Percentiles rank a stretch among this genome's conserved stretches.
phyloP scores from a whole-genome alignment of 1,140 invertebrate genomes.

The Gryllus bimaculatus region DNA sequence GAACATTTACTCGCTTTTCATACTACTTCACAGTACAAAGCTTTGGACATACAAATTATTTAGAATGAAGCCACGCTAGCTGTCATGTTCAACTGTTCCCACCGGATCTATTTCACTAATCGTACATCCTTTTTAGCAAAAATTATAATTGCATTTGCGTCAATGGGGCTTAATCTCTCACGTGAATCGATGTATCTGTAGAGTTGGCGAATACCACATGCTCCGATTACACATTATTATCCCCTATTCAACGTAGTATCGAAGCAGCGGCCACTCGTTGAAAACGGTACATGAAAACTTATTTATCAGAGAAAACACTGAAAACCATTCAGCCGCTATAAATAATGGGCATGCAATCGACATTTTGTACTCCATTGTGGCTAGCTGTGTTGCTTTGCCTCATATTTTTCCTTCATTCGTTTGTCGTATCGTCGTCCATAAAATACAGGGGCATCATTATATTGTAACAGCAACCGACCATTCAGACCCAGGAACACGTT shows the following conservation, averaged over 20 bases:
- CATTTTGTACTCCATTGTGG: neutral
- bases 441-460: neutral
- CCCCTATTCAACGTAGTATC: neutral
- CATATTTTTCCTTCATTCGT: neutral
- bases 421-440: neutral
- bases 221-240: neutral
- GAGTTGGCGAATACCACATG: too few species aligned
- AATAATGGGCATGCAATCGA: neutral
- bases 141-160: too few species aligned
- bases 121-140: too few species aligned
- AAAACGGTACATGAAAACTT: neutral
- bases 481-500: neutral
- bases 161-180: too few species aligned
- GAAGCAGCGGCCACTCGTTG: neutral
- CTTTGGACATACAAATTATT: too few species aligned
- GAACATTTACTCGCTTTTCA: too few species aligned
- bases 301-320: slow-evolving; percentile 5
- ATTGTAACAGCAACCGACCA: neutral
- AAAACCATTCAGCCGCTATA: neutral
- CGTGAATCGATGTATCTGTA: too few species aligned
- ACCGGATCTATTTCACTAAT: too few species aligned
- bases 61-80: too few species aligned
- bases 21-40: too few species aligned
- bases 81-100: too few species aligned
- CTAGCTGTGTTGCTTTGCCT: neutral